phyloP scores from a whole-genome alignment of 2,888 invertebrate species.

The Plebejus melissa region DNA sequence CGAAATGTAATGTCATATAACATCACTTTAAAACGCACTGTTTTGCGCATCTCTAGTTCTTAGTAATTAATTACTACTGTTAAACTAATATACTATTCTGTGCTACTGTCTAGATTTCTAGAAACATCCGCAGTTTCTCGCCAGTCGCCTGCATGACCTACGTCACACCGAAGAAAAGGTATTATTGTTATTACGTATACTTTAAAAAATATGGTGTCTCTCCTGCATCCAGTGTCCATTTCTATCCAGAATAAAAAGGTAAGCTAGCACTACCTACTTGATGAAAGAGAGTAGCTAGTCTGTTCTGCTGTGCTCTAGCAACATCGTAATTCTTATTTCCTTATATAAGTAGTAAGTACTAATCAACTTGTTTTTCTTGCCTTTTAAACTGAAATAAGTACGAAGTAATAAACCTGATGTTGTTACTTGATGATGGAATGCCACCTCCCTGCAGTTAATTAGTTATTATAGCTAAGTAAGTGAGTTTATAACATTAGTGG shows the following conservation, averaged over 20 bases:
- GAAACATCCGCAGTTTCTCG: not conserved
- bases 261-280: not conserved
- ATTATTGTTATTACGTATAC: not conserved
- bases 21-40: no score
- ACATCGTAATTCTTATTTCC: not conserved
- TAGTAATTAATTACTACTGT: not conserved
- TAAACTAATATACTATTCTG: no score
- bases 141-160: not conserved
- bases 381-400: not conserved
- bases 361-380: not conserved
- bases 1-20: no score
- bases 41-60: no score
- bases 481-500: constrained; percentile 17
- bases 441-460: not conserved
- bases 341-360: not conserved
- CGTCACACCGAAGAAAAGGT: not conserved
- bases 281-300: not conserved
- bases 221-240: not conserved
- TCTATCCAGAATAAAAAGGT: not conserved
- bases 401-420: not conserved
- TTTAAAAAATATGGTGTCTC: not conserved
- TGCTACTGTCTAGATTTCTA: not conserved
- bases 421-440: not conserved
- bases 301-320: not conserved
- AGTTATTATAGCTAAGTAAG: not conserved